Evolutionary conservation across 2,888 invertebrate species (phyloP).

Genomic region (Ectemnius continuus): DNA sequence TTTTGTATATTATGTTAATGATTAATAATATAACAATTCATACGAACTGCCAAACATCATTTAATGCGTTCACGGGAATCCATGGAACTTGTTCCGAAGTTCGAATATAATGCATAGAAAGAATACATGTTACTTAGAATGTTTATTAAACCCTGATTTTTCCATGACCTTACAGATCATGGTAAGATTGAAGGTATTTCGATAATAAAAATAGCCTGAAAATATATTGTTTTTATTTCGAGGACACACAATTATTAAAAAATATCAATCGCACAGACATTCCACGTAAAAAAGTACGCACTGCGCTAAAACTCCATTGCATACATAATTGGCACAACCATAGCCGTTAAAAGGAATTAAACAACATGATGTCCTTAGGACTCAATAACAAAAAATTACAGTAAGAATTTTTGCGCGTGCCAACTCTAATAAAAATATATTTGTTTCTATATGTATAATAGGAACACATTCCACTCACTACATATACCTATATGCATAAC

Average conservation of each 20-base stretch:
- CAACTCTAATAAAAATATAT: constrained; percentile 58
- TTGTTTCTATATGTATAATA: constrained; percentile 43
- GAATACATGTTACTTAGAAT: background rate
- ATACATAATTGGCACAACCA: constrained; percentile 3
- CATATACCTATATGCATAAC: constrained; percentile 49
- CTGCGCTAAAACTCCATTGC: background rate
- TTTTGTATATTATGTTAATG: constrained; percentile 73
- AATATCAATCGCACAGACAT: constrained; percentile 6
- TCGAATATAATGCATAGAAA: background rate
- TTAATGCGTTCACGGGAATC: constrained; percentile 15
- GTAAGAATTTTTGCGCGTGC: constrained; percentile 40
- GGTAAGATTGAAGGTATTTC: background rate
- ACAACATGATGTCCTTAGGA: background rate
- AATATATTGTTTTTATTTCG: constrained; percentile 15
- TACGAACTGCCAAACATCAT: constrained; percentile 47
- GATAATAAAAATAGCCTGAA: constrained; percentile 5
- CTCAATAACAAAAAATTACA: constrained; percentile 40
- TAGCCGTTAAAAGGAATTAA: background rate
- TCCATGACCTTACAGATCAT: background rate
- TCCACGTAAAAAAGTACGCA: constrained; percentile 1
- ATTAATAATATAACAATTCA: constrained; percentile 69
- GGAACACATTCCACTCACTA: constrained; percentile 47
- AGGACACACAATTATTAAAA: constrained; percentile 10
- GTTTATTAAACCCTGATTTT: background rate
- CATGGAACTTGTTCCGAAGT: constrained; percentile 18